Evolutionary conservation across 1,140 invertebrate species (phyloP).

Genomic region (Rhizoglyphus robini): DNA sequence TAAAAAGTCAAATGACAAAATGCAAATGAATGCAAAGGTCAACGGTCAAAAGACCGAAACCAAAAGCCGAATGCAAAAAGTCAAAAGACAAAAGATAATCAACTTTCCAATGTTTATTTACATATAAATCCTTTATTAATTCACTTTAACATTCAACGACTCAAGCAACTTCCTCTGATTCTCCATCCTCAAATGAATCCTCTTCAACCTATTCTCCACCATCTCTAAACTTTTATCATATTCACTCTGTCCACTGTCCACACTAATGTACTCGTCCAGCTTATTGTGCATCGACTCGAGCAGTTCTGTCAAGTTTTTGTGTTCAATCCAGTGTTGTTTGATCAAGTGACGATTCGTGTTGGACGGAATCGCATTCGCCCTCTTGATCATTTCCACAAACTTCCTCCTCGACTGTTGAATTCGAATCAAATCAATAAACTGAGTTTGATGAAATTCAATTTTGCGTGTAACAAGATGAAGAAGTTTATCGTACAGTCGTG

Average conservation of each 20-base stretch:
- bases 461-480: not conserved
- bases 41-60: too few species aligned
- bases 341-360: not conserved
- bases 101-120: too few species aligned
- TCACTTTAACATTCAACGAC: not conserved
- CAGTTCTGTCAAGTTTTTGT: not conserved
- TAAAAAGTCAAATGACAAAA: too few species aligned
- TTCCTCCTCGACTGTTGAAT: not conserved
- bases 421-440: not conserved
- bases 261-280: not conserved
- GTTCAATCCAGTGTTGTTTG: conserved; percentile 1
- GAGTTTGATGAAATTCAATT: not conserved
- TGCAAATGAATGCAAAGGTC: too few species aligned
- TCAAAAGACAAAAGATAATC: too few species aligned
- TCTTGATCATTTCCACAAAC: not conserved
- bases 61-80: too few species aligned
- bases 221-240: not conserved
- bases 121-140: not conserved
- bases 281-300: not conserved
- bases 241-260: not conserved
- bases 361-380: not conserved
- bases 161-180: not conserved
- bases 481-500: not conserved
- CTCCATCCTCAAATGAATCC: not conserved
- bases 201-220: not conserved